Evolutionary conservation across 2,888 invertebrate species (phyloP), one percentile per base, ranked within the genome.

Genomic region (Acleris literana): DNA sequence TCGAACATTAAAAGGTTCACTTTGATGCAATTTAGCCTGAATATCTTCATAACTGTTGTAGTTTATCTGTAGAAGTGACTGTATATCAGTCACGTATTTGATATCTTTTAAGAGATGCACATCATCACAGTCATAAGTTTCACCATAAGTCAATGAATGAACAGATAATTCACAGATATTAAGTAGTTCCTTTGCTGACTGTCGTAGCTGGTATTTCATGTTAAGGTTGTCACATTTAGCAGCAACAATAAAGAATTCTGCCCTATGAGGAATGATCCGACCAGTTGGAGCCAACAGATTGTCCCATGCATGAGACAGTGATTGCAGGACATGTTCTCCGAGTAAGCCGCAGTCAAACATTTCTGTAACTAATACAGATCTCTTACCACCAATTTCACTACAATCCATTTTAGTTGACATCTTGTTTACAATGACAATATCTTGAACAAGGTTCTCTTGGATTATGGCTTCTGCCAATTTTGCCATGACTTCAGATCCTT

Each of bases 311-410:
- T 97, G 95, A 51, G 93, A 84, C 51, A 96, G 79, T 18, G 95
- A 94, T 71, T 94, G 91, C 52, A 97, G 81, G 44, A 95, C 93
- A 74, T 94, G 93, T 85, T 97, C 97, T 1, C 97, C 97, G 83
- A 97, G 95, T 29, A 97, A 80, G 0, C 95, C 97, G 57, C 95
- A 95, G 90, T 97, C 97, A 88, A 97, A 95, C 70, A 95, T 94
- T 87, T 97, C 97, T 3, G 96, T 96, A 0, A 97, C 93, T 61
- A 97, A 83, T 53, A 97, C 81, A 62, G 94, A 93, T 20, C 94
- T 93, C 76, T 86, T 94, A 33, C 93, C 87, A 60, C 93, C 93
- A 58, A 95, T 85, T 78, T 94, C 93, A 33, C 76, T 71, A 18
- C 92, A 86, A 56, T 79, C 75, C 74, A 96, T 80, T 59, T 93